Evolutionary conservation across 2,113 vertebrate species (phyloP).

Genomic region (Herpetotheres cachinnans): DNA sequence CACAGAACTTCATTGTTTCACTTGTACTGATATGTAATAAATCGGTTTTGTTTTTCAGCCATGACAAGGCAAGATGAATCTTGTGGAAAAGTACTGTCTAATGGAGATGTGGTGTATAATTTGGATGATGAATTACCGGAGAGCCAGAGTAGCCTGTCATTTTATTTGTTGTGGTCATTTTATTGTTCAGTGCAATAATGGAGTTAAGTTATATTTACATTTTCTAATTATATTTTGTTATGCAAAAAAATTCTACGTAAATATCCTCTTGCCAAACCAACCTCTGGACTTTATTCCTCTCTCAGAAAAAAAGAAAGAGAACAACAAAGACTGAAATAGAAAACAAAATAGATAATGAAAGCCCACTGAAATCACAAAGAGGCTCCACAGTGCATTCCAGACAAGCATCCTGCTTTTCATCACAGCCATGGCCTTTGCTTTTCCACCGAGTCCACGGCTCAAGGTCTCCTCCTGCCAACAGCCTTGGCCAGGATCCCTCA

Average conservation of each 20-base stretch:
- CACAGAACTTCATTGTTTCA: not conserved
- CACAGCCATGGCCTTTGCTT: not conserved
- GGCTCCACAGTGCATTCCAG: not conserved
- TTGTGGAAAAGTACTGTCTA: not conserved
- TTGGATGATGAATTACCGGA: not conserved
- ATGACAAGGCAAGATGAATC: not conserved
- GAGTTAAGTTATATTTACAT: conserved; percentile 17
- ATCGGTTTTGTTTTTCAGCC: not conserved
- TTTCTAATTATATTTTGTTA: not conserved
- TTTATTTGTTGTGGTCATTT: conserved; percentile 31
- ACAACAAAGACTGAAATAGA: conserved; percentile 32
- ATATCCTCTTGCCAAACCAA: not conserved
- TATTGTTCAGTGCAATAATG: not conserved
- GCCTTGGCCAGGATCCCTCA: not conserved
- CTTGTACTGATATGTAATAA: not conserved
- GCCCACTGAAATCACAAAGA: not conserved
- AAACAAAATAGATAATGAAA: conserved; percentile 46
- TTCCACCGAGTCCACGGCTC: not conserved
- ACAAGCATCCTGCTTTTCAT: conserved; percentile 48
- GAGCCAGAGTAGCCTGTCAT: not conserved
- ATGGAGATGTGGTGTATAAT: conserved; percentile 3
- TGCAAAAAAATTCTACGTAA: not conserved
- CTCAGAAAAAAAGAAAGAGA: not conserved
- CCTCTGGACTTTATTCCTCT: not conserved
- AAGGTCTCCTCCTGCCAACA: not conserved